These are phyloP conservation scores for Phaenicophaeus curvirostris DNA, from an alignment of 2,797 vertebrate genomes.

Conservation along the genomic window DNA sequence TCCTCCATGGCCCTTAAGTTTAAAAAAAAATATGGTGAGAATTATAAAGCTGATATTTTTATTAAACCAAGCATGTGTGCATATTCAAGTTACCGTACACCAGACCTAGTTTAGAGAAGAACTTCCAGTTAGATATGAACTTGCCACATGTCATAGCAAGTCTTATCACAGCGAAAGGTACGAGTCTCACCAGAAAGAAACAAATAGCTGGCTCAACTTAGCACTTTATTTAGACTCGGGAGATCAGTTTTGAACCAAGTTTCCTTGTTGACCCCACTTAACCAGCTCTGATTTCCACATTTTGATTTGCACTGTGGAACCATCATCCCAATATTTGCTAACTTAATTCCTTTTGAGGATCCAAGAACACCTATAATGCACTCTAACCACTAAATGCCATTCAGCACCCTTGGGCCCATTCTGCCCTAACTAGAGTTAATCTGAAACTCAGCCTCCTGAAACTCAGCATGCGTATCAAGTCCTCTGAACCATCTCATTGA, in stretches of 20 bases:
- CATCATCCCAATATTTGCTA: background rate
- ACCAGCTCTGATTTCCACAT: background rate
- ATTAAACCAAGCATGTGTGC: background rate
- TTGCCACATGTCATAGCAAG: background rate
- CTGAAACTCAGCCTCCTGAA: background rate
- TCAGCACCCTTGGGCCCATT: background rate
- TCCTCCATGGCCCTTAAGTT: background rate
- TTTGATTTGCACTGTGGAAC: background rate
- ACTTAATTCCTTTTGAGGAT: background rate
- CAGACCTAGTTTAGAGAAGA: background rate
- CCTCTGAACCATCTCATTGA: background rate
- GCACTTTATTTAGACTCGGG: background rate
- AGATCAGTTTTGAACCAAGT: background rate
- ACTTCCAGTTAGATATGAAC: background rate
- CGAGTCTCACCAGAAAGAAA: background rate
- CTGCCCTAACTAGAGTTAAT: background rate
- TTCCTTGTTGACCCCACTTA: background rate
- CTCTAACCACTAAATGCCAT: background rate
- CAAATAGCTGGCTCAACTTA: background rate
- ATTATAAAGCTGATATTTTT: background rate
- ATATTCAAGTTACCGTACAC: background rate
- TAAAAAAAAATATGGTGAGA: background rate
- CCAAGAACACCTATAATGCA: background rate
- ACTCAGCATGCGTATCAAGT: accelerated
- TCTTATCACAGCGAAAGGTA: background rate